Conservation (phyloP, 2,797 vertebrate genomes). For the Kryptolebias ocellatus region DNA sequence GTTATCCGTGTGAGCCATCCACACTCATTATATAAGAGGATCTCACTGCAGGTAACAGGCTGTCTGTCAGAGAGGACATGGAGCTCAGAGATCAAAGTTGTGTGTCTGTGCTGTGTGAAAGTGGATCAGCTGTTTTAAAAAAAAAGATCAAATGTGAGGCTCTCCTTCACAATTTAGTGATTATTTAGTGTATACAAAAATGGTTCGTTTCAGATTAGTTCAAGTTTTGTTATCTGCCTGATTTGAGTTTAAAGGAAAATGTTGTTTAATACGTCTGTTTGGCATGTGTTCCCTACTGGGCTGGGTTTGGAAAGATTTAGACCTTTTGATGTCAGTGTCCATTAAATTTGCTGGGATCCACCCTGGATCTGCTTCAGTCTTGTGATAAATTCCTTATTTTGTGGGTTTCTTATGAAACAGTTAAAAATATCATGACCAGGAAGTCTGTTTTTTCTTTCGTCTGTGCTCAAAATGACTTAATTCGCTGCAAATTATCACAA, state of each 20-base stretch:
- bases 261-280: too few species aligned
- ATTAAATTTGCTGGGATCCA: neutral
- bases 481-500: neutral
- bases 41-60: slow-evolving; percentile 59
- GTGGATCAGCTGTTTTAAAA: slow-evolving; percentile 14
- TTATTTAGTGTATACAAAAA: too few species aligned
- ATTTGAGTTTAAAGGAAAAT: too few species aligned
- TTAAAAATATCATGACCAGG: neutral
- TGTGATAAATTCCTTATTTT: slow-evolving; percentile 14
- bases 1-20: slow-evolving; percentile 62
- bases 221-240: too few species aligned
- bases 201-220: too few species aligned
- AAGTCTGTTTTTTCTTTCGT: neutral
- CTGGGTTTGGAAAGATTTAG: too few species aligned
- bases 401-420: slow-evolving; percentile 12
- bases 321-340: neutral
- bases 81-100: slow-evolving; percentile 41
- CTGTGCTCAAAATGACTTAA: neutral
- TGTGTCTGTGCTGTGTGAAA: slow-evolving; percentile 27
- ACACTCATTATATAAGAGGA: slow-evolving; percentile 64
- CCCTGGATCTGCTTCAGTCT: neutral
- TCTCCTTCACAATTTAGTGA: too few species aligned
- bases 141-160: neutral
- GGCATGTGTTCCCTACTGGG: too few species aligned
- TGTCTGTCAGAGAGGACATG: slow-evolving; percentile 51